Evolutionary conservation across 2,888 invertebrate genomes (phyloP).

Genomic region (Melinaea marsaeus): DNA sequence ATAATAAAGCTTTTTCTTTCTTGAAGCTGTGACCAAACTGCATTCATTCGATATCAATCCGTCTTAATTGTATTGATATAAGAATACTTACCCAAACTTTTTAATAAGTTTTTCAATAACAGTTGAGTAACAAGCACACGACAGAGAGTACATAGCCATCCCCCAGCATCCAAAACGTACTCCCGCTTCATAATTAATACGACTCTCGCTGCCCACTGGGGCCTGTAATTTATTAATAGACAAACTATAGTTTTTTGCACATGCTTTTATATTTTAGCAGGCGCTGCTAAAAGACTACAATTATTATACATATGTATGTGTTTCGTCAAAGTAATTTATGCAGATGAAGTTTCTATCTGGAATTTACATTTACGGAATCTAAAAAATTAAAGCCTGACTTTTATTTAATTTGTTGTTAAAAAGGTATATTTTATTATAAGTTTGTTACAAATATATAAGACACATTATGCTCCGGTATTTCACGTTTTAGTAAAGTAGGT

Average conservation of each 20-base stretch:
- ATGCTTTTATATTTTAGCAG: background rate
- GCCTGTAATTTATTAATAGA: constrained; percentile 76
- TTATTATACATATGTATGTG: background rate
- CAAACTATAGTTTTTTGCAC: constrained; percentile 22
- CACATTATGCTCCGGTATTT: too few species aligned
- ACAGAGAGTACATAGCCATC: constrained; percentile 97
- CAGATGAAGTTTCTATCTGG: too few species aligned
- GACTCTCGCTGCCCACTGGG: constrained; percentile 79
- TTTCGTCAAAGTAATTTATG: too few species aligned
- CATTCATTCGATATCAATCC: too few species aligned
- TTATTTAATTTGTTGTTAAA: too few species aligned
- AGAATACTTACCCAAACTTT: constrained; percentile 76
- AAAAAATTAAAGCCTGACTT: too few species aligned
- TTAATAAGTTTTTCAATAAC: constrained; percentile 92
- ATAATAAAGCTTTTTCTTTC: too few species aligned
- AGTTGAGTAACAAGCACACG: constrained; percentile 94
- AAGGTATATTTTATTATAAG: too few species aligned
- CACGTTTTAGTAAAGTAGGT: too few species aligned
- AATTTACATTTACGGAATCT: too few species aligned
- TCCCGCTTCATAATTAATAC: constrained; percentile 90
- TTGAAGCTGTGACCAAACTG: too few species aligned
- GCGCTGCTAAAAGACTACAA: background rate
- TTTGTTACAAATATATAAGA: too few species aligned
- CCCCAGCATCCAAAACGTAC: constrained; percentile 97
- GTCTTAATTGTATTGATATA: background rate